phyloP scores from a whole-genome alignment of 2,113 vertebrate genomes.

The Merops nubicus region DNA sequence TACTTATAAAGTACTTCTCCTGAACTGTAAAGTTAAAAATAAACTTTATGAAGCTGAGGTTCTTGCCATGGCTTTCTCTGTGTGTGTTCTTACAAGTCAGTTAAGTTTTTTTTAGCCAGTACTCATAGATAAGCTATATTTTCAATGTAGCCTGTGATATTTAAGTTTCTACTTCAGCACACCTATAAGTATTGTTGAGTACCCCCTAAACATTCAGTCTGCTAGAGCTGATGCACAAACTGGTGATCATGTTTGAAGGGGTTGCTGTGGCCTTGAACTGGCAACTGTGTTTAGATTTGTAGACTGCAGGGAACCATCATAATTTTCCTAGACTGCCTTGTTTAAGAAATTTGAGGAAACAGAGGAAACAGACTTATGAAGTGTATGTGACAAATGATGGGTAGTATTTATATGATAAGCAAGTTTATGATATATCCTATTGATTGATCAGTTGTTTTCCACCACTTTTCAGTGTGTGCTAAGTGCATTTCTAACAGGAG shows the following conservation, averaged over 20 bases:
- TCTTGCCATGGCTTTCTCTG: not conserved
- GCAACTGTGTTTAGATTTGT: not conserved
- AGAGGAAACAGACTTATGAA: not conserved
- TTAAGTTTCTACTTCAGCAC: not conserved
- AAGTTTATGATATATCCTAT: not conserved
- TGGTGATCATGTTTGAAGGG: not conserved
- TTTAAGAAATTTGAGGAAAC: not conserved
- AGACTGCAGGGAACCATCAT: not conserved
- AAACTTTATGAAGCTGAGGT: not conserved
- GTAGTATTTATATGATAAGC: not conserved
- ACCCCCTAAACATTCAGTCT: not conserved
- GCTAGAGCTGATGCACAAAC: not conserved
- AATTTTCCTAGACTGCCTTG: not conserved
- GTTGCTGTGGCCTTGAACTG: not conserved
- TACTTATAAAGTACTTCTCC: not conserved
- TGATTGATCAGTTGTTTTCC: not conserved
- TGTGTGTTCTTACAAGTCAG: not conserved
- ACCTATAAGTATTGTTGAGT: not conserved
- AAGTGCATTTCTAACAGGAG: not conserved
- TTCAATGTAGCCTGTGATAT: not conserved
- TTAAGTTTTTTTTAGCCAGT: not conserved
- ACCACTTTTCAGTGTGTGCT: not conserved
- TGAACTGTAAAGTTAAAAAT: not conserved
- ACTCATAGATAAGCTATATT: not conserved
- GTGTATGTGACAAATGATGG: not conserved